Base-by-base conservation (phyloP, 2,113 vertebrate genomes). In the Tauraco erythrolophus region DNA sequence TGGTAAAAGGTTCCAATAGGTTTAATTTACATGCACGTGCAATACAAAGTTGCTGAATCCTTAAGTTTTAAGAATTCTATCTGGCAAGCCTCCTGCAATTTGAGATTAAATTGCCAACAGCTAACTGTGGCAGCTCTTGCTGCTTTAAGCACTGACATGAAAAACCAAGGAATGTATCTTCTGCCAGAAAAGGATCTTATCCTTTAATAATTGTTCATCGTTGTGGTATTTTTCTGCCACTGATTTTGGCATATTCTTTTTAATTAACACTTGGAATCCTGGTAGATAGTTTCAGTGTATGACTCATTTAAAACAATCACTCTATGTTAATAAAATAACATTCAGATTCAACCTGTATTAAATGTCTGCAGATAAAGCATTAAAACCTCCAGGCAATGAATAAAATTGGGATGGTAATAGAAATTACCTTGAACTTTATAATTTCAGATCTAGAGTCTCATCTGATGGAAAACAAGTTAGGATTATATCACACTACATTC, bases 141-240 rank as follows among this genome's bases (percentile, higher is more conserved):
- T 54, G 25, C 79, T 91, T 94, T 91, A 87, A 82, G 83, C 83
- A 95, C 48, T 86, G 71, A 93, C 81, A 82, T 35, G 87, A 89
- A 93, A 92, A 97, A 80, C 66, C 57, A 89, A 60, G 22, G 71
- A 74, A 92, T 60, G 21, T 33, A 56, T 80, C 69, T 95, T 78
- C 60, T 96, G 89, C 92, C 94, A 96, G 72, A 96, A 68, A 82
- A 95, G 84, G 94, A 69, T 78, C 88, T 95, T 87, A 87, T 87
- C 23, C 60, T 88, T 33, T 84, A 76, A 90, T 88, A 89, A 91
- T 58, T 82, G 48, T 78, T 94, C 77, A 92, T 84, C 27, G 81
- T 91, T 61, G 65, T 2, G 24, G 23, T 71, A 92, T 96, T 92
- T 93, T 92, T 88, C 53, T 90, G 45, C 48, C 68, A 88, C 46